Evolutionary conservation across 2,797 vertebrate species (phyloP), one percentile per base, ranked within the genome.

Genomic region (Falco peregrinus): DNA sequence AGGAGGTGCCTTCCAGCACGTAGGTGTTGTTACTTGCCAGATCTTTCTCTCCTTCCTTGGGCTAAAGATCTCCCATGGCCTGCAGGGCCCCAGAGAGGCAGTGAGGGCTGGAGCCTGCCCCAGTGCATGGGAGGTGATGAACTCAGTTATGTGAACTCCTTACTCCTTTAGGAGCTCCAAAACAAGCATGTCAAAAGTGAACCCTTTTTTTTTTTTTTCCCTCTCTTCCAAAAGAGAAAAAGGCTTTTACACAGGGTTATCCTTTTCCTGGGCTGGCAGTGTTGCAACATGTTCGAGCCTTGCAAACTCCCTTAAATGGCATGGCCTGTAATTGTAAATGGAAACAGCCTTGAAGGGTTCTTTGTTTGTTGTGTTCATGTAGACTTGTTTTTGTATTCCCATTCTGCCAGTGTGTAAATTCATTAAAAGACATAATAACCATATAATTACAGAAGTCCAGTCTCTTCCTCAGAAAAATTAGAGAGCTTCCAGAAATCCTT

Each of bases 1-100:
- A 84, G 64, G 68, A 87, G 89, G 87, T 87, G 75, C 75, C 47
- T 93, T 87, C 45, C 41, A 93, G 53, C 35, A 53, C 0, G 0
- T 67, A 57, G 60, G 29, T 65, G 65, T 84, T 94, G 67, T 88
- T 93, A 26, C 59, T 78, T 65, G 65, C 81, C 54, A 67, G 54
- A 31, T 81, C 76, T 57, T 88, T 80, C 17, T 28, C 20, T 78
- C 18, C 35, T 85, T 95, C 19, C 26, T 59, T 13, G 12, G 54
- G 31, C 84, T 87, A 48, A 63, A 91, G 60, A n/a, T 89, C 69
- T 93, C 84, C 64, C 61, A 75, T 87, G 89, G 61, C 61, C 89
- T 1, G 1, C 35, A 84, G 83, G n/a, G 75, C 37, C 51, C 75
- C 0, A 5, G 75, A 65, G 82, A 70, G 67, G 48, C 1, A 0